Conservation (phyloP, 2,797 vertebrate species). For the Fistularia tabacaria region DNA sequence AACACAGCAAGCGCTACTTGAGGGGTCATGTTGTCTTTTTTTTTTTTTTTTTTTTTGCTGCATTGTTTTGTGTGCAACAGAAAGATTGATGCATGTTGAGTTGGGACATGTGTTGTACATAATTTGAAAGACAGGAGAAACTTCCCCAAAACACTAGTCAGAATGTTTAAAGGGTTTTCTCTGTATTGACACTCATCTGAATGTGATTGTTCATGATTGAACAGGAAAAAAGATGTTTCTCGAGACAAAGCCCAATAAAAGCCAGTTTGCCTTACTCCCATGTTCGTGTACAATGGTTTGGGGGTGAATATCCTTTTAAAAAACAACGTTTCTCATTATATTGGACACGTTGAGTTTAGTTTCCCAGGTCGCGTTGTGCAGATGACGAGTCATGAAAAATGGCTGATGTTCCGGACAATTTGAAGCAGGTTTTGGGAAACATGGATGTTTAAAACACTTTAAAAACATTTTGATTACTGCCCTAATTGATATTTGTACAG, state of each 20-base stretch:
- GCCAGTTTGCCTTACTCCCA: constrained; percentile 19
- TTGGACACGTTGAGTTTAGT: too few species aligned
- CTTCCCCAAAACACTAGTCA: constrained; percentile 52
- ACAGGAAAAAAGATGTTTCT: constrained; percentile 8
- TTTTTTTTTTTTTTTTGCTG: constrained; percentile 2
- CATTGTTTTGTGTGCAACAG: constrained; percentile 40
- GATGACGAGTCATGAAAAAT: background rate
- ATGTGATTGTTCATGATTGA: constrained; percentile 30
- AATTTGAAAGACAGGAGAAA: constrained; percentile 33
- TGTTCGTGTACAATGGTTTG: constrained; percentile 2
- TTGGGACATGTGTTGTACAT: constrained; percentile 49
- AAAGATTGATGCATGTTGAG: constrained; percentile 23
- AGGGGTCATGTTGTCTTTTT: constrained; percentile 17
- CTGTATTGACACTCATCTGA: constrained; percentile 29
- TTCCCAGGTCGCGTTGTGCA: too few species aligned
- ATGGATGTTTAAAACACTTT: too few species aligned
- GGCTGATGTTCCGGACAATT: too few species aligned
- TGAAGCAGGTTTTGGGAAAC: too few species aligned
- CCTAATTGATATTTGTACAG: too few species aligned
- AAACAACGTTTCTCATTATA: background rate
- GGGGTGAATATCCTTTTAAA: constrained; percentile 4
- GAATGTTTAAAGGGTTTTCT: background rate
- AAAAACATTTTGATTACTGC: too few species aligned
- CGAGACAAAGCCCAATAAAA: constrained; percentile 12
- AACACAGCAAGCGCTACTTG: constrained; percentile 41